These are phyloP conservation scores for Ammospiza nelsoni DNA, from an alignment of 2,113 vertebrate genomes.

Conservation along the genomic window DNA sequence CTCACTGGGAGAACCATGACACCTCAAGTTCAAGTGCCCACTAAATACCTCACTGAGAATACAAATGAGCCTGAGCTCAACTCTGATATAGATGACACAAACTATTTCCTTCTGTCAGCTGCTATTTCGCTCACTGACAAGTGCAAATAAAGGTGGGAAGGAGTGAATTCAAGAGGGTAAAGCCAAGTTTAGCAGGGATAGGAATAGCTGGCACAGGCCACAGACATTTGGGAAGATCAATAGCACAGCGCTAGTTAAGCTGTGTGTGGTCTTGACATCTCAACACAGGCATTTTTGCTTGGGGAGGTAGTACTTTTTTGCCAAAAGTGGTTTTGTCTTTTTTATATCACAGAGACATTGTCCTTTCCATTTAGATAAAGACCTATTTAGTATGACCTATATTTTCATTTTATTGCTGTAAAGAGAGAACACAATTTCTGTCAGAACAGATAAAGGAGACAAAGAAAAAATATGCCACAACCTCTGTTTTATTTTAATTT, in stretches of 20 bases:
- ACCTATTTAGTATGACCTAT: background rate
- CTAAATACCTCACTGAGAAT: background rate
- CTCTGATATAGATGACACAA: background rate
- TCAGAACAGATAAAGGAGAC: background rate
- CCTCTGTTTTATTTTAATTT: background rate
- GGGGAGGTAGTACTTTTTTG: background rate
- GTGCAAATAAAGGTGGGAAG: background rate
- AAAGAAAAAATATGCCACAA: background rate
- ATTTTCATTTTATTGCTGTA: background rate
- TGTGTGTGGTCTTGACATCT: constrained; percentile 3
- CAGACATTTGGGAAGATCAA: background rate
- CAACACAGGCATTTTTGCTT: background rate
- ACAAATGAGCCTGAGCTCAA: background rate
- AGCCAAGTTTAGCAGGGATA: background rate
- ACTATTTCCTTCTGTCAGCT: background rate
- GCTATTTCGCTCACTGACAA: background rate
- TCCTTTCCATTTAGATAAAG: constrained; percentile 1
- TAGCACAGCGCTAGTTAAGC: background rate
- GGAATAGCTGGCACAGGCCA: background rate
- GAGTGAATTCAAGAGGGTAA: background rate
- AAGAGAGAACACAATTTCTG: background rate
- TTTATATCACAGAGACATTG: background rate
- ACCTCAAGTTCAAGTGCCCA: background rate
- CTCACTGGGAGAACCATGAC: background rate
- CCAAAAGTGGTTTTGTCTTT: background rate